Conservation (phyloP, 2,113 vertebrate genomes). For the Tachuris rubrigastra region DNA sequence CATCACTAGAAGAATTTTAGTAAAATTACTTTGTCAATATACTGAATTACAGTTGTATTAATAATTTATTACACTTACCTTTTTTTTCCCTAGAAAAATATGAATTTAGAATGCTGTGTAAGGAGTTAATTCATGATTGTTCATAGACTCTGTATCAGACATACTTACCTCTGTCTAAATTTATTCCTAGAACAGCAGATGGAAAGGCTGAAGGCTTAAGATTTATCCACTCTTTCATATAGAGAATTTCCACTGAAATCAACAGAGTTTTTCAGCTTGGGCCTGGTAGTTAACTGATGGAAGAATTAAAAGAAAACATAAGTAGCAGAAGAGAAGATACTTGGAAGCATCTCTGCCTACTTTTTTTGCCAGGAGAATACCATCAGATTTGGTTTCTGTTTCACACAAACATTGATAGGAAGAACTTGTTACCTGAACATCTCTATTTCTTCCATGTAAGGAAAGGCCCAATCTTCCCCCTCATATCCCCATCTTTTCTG, state of each 20-base stretch:
- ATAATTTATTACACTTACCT: neutral
- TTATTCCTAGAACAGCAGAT: neutral
- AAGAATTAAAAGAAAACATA: neutral
- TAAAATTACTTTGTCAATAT: neutral
- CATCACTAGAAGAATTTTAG: neutral
- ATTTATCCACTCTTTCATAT: neutral
- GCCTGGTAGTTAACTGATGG: neutral
- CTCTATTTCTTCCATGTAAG: neutral
- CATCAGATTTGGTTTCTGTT: neutral
- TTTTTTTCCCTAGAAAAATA: neutral
- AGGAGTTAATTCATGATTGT: neutral
- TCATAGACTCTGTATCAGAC: neutral
- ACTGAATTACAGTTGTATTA: neutral
- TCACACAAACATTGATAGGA: neutral
- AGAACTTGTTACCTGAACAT: neutral
- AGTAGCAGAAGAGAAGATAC: neutral
- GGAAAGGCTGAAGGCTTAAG: neutral
- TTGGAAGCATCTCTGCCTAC: neutral
- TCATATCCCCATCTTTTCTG: neutral
- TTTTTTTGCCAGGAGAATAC: neutral
- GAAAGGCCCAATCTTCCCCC: neutral
- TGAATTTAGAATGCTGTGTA: neutral
- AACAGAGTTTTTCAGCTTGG: neutral
- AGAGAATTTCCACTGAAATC: neutral
- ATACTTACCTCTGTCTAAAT: neutral